Evolutionary conservation across 2,797 vertebrate genomes (phyloP).

Genomic region (Bryconaethiops microstoma): DNA sequence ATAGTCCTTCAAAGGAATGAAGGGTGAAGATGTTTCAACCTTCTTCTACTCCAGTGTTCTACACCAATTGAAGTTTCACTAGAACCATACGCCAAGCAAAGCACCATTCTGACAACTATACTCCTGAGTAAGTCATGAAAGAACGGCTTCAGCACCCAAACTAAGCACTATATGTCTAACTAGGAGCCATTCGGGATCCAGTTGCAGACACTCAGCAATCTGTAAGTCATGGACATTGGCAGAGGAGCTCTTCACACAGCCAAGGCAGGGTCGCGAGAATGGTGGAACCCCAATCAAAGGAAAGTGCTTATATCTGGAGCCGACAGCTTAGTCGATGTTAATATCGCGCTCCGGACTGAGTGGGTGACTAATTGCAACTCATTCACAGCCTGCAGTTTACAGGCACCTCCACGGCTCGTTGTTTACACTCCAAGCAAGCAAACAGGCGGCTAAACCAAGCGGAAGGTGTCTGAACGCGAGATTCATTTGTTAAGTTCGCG

Average conservation of each 20-base stretch:
- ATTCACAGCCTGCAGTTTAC: constrained; percentile 20
- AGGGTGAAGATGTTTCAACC: no score
- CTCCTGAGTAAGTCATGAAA: neutral
- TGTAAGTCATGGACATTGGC: neutral
- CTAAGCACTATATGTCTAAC: neutral
- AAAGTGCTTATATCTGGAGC: constrained; percentile 2
- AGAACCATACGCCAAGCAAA: neutral
- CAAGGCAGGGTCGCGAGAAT: neutral
- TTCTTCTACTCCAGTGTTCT: neutral
- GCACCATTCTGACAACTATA: neutral
- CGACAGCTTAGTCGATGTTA: neutral
- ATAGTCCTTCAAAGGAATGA: no score
- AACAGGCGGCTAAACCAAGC: constrained; percentile 47
- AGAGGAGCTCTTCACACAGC: neutral
- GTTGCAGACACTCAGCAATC: neutral
- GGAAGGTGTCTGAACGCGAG: constrained; percentile 49
- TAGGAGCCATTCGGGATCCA: neutral
- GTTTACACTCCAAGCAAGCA: constrained; percentile 23
- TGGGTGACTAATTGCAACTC: constrained; percentile 30
- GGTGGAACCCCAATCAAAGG: neutral
- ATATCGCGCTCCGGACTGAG: constrained; percentile 7
- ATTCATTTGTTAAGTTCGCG: constrained; percentile 57
- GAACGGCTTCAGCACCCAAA: neutral
- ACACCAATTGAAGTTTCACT: neutral
- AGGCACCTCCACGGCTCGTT: constrained; percentile 9